Conservation (phyloP, 2,888 invertebrate genomes). For the Eugnorisma glareosa region DNA sequence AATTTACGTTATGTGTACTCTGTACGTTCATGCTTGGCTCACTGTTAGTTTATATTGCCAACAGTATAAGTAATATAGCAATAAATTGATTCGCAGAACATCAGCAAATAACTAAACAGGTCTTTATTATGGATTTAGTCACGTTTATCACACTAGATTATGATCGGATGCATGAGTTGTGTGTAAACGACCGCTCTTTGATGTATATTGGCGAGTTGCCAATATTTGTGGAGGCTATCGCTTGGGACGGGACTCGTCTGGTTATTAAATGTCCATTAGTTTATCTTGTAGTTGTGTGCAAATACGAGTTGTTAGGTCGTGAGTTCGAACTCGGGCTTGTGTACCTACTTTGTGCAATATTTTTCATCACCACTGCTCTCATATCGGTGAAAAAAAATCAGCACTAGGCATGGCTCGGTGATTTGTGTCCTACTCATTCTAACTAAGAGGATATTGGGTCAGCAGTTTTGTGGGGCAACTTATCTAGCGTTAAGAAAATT, state of each 20-base stretch:
- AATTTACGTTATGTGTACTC: neutral
- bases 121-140: constrained; percentile 28
- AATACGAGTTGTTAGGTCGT: neutral
- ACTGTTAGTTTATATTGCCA: neutral
- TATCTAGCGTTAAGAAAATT: too few relatives aligned
- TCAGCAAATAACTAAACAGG: constrained; percentile 27
- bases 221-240: constrained; percentile 36
- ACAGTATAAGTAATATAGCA: constrained; percentile 6
- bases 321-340: neutral
- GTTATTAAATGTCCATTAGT: constrained; percentile 11
- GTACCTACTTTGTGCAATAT: neutral
- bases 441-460: neutral
- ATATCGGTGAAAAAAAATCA: neutral
- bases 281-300: neutral
- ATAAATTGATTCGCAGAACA: constrained; percentile 30
- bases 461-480: too few relatives aligned
- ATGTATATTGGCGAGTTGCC: constrained; percentile 39
- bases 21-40: neutral
- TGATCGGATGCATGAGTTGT: constrained; percentile 32
- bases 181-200: constrained; percentile 43
- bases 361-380: neutral
- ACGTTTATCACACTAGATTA: constrained; percentile 36
- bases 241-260: neutral
- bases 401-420: neutral
- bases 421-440: neutral